These are phyloP conservation scores for Aleiodes testaceus DNA, from an alignment of 2,888 invertebrate species.

Conservation along the genomic window DNA sequence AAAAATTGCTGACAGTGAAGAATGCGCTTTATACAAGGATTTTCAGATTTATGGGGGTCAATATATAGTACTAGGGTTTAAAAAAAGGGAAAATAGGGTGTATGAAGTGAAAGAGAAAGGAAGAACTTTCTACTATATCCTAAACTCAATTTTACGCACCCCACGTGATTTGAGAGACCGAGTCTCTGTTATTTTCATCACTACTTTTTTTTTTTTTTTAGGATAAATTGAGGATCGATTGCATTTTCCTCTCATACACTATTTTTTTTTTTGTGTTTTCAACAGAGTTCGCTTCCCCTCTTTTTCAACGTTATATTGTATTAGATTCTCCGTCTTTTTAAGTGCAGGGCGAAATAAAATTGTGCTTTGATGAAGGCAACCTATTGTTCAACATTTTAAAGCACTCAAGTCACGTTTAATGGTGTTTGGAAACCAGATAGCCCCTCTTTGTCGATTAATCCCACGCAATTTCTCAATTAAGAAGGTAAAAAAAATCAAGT, in stretches of 20 bases:
- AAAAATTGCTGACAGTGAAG: conserved; percentile 45
- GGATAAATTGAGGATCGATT: not conserved
- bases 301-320: conserved; percentile 4
- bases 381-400: conserved; percentile 33
- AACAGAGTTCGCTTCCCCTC: not conserved
- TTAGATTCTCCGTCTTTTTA: not conserved
- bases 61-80: conserved; percentile 22
- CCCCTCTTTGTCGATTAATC: not conserved
- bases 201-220: not conserved
- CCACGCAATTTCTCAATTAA: not conserved
- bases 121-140: conserved; percentile 25
- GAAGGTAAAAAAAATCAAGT: not conserved
- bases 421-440: not conserved
- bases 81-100: conserved; percentile 26
- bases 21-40: conserved; percentile 39
- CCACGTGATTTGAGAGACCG: conserved; percentile 2
- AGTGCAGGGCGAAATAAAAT: conserved; percentile 33
- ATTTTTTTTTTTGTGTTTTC: conserved; percentile 25
- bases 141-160: conserved; percentile 41
- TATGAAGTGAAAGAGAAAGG: conserved; percentile 14
- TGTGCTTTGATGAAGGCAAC: conserved; percentile 43
- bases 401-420: conserved; percentile 6
- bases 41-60: conserved; percentile 40
- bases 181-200: conserved; percentile 13
- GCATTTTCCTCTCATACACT: conserved; percentile 19